Evolutionary conservation across 2,888 invertebrate species (phyloP), one percentile per base, ranked within the genome.

Genomic region (Bombylius discolor): DNA sequence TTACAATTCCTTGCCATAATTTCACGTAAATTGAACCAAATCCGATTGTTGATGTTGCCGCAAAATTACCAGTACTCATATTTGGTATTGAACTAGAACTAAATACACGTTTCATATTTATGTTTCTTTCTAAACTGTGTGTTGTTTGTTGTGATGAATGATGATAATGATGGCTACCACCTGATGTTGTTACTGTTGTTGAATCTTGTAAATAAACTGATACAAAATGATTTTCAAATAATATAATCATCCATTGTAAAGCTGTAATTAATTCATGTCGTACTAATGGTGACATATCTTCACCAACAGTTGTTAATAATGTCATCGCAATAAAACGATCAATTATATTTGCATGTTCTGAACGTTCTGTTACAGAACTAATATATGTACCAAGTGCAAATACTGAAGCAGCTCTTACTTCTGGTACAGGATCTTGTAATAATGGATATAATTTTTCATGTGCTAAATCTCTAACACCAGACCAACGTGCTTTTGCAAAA

Each of bases 381-480:
- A 96, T 84, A 75, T 94, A 95, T 32, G 95, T 89, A 60, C 97
- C 98, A 59, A 99, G 78, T 13, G 98, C 97, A 76, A 87, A 96
- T 6, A 96, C 94, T 49, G 91, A 88, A 3, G 96, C 90, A 12
- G 96, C 94, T 57, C 98, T 80, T 0, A 90, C 95, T 80, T 97
- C 96, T 1, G 97, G 92, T 49, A 85, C 82, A 4, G 82, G 78
- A 76, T 96, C 94, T 58, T 79, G 78, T 53, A 97, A 76, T 61
- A 95, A 77, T 51, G 78, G 81, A 68, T 85, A 89, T 12, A 98
- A 79, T 73, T 97, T 96, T 72, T 97, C 97, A 73, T 96, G 95
- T n/a, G 97, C 96, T 64, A 87, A 84, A 72, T 96, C 95, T 12
- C 98, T 78, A 32, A 93, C 96, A 23, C 95, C 98, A 57, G 91